A percentile compares a stretch with the other conserved stretches of the same genome.
Conservation (phyloP, 2,113 vertebrate genomes). For the Seriola dumerili region DNA sequence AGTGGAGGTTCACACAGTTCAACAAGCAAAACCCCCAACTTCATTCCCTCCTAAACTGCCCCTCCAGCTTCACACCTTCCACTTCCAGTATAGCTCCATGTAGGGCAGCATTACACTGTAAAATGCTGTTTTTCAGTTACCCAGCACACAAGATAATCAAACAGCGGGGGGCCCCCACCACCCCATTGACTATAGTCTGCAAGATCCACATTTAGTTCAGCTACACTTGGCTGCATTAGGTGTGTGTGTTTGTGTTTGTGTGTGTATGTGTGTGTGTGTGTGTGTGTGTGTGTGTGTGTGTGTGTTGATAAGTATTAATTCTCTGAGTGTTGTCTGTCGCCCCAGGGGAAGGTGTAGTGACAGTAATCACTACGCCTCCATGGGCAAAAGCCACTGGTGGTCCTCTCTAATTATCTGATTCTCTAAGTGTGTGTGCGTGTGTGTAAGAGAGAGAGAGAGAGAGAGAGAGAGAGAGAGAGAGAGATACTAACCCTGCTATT, state of each 20-base stretch:
- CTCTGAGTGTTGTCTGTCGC: conserved; percentile 64
- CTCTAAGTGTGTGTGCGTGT: conserved; percentile 50
- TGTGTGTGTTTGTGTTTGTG: conserved; percentile 36
- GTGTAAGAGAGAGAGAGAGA: conserved; percentile 18
- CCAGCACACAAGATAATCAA: conserved; percentile 18
- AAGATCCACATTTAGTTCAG: conserved; percentile 42
- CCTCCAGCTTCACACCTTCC: neutral
- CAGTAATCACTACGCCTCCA: conserved; percentile 77
- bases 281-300: conserved; percentile 41
- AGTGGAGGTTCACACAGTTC: neutral
- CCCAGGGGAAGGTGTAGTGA: conserved; percentile 76
- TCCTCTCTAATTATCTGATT: conserved; percentile 79
- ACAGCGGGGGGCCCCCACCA: neutral
- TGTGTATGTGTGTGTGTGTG: conserved; percentile 28
- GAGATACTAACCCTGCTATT: conserved; percentile 27
- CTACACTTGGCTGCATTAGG: conserved; percentile 7
- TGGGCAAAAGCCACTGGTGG: conserved; percentile 74
- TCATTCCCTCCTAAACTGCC: too few relatives aligned
- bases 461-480: conserved; percentile 27
- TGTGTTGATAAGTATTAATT: conserved; percentile 68
- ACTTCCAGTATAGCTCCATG: neutral
- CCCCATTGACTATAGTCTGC: neutral
- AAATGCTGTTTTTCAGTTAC: conserved; percentile 32
- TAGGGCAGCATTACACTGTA: conserved; percentile 17
- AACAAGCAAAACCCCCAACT: too few relatives aligned